Evolutionary conservation across 2,888 invertebrate genomes (phyloP).

Genomic region (Callosobruchus maculatus): DNA sequence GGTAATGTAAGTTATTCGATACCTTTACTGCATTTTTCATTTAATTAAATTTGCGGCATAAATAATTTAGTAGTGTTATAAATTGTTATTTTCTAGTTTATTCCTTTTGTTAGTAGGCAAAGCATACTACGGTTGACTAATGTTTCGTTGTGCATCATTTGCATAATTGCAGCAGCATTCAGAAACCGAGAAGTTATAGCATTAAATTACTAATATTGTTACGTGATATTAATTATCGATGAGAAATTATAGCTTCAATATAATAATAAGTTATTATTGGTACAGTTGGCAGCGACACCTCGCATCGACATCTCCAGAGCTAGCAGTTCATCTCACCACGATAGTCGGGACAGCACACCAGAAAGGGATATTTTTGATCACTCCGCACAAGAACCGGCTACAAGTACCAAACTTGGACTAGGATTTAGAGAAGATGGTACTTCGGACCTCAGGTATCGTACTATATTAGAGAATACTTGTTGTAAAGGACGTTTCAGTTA

Average conservation of each 20-base stretch:
- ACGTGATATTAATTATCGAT: neutral
- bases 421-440: constrained; percentile 64
- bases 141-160: neutral
- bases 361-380: constrained; percentile 67
- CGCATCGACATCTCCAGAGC: constrained; percentile 87
- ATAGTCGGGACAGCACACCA: constrained; percentile 80
- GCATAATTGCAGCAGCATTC: neutral
- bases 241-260: too few species aligned
- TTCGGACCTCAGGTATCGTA: constrained; percentile 62
- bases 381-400: constrained; percentile 30
- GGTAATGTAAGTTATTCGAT: too few species aligned
- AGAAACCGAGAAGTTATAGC: neutral
- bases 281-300: constrained; percentile 57
- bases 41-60: too few species aligned
- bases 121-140: neutral
- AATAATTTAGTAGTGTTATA: too few species aligned
- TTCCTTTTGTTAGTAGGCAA: too few species aligned
- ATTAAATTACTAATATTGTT: too few species aligned
- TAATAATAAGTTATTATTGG: neutral
- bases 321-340: constrained; percentile 84
- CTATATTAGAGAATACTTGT: too few species aligned
- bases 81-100: too few species aligned
- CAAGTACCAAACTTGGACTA: constrained; percentile 43
- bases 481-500: too few species aligned
- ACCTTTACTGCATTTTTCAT: too few species aligned